Conservation (phyloP, 2,797 vertebrate species). For the Petrocephalus sullivani region DNA sequence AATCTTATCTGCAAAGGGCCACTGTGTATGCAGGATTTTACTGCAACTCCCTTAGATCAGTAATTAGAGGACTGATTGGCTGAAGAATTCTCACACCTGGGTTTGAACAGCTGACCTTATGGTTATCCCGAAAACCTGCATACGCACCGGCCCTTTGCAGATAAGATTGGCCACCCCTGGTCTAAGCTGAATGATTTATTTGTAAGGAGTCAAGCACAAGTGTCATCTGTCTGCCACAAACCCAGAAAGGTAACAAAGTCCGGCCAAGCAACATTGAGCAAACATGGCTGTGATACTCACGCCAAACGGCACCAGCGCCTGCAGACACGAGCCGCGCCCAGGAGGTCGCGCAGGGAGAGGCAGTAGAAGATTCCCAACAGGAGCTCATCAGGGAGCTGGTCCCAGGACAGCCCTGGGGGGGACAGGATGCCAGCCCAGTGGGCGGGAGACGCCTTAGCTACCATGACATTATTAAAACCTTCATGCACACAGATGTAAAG, state of each 20-base stretch:
- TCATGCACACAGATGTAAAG: neutral
- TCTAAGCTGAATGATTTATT: neutral
- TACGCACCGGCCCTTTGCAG: too few species aligned
- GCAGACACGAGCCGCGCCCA: constrained; percentile 68
- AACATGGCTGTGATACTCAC: constrained; percentile 61
- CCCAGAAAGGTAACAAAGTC: neutral
- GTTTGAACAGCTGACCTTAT: too few species aligned
- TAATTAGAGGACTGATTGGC: too few species aligned
- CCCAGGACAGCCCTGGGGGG: constrained; percentile 70
- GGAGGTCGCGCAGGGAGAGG: constrained; percentile 73
- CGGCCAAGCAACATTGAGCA: neutral
- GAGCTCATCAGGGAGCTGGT: constrained; percentile 83
- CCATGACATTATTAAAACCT: neutral
- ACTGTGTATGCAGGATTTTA: too few species aligned
- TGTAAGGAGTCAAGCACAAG: neutral
- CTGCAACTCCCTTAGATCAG: too few species aligned
- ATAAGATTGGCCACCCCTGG: too few species aligned
- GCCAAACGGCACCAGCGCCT: constrained; percentile 77
- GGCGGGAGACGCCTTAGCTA: neutral
- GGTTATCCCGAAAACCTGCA: too few species aligned
- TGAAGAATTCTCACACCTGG: too few species aligned
- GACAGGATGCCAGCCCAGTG: neutral
- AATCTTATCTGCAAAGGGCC: too few species aligned
- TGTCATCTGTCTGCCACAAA: neutral
- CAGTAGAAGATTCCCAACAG: constrained; percentile 72